Evolutionary conservation across 1,140 invertebrate species (phyloP), one percentile per base, ranked within the genome.

Genomic region (Pseudobourletiella spinata): DNA sequence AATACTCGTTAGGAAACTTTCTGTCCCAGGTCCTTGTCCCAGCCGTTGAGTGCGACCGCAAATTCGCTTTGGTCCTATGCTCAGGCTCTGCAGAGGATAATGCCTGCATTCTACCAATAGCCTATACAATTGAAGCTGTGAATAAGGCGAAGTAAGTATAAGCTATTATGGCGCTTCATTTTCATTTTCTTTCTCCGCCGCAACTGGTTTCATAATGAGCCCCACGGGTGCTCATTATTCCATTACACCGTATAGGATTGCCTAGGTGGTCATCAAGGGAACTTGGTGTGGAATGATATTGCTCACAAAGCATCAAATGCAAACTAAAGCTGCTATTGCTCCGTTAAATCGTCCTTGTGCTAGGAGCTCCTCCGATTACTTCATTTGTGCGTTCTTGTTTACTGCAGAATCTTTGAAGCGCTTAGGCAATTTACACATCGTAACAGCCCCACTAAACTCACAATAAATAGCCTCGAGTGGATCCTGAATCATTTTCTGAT

Each of bases 91-190:
- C 48, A 8, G 3, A 51, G n/a, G 14, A 51, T 51, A 8, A 8
- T 25, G 8, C 14, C 18, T 51, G 14, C 25, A n/a, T 22, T 24
- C 48, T 51, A 3, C 48, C 48, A 24, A 25, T 51, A 24, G 48
- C 48, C 25, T 51, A 25, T n/a, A 2, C n/a, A 51, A 25, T 26
- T 11, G 48, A 51, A 15, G 48, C 48, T n/a, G 2, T 51, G 14
- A 51, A 51, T 25, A 51, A 51, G n/a, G 25, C 48, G 11, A 51
- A 51, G 48, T 51, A 51, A 51, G 44, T 15, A 26, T 51, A 51
- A 51, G 44, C 8, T 48, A 48, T 48, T 14, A 48, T 18, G 6
- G 11, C 32, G n/a, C 22, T 48, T 22, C 44, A 48, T 48, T 18
- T 22, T 48, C 44, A 18, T 22, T 18, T 22, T 48, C 44, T 48